These are phyloP conservation scores for Dendrolimus pini DNA, from an alignment of 2,888 invertebrate species.

Conservation along the genomic window DNA sequence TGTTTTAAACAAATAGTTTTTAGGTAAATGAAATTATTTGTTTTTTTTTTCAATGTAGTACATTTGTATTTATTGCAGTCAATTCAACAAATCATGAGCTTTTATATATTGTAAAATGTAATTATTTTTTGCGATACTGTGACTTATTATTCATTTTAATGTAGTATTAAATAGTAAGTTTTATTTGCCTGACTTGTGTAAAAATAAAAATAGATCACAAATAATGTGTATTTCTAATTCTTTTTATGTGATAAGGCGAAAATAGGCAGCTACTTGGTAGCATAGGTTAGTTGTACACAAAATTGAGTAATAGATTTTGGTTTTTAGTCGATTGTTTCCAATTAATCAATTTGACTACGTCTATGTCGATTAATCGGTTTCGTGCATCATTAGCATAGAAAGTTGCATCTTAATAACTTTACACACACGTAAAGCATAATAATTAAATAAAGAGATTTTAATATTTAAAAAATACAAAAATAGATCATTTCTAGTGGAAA, in stretches of 20 bases:
- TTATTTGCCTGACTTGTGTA: constrained; percentile 56
- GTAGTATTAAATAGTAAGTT: constrained; percentile 37
- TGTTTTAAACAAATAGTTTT: constrained; percentile 70
- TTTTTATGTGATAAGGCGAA: constrained; percentile 53
- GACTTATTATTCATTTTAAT: constrained; percentile 48
- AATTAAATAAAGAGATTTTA: constrained; percentile 61
- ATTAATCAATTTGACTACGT: not conserved
- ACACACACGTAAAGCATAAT: constrained; percentile 55
- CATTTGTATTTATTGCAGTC: constrained; percentile 68
- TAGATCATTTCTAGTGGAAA: constrained; percentile 72
- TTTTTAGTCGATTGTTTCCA: not conserved
- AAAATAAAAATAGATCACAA: constrained; percentile 58
- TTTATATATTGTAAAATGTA: constrained; percentile 44
- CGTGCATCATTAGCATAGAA: constrained; percentile 21
- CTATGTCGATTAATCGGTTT: not conserved
- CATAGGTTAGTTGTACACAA: constrained; percentile 17
- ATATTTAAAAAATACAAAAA: constrained; percentile 49
- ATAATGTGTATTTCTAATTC: constrained; percentile 55
- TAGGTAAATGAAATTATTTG: constrained; percentile 69
- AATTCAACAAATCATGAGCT: constrained; percentile 58
- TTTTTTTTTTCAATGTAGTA: constrained; percentile 53
- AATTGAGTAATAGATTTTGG: not conserved
- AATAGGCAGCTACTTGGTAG: constrained; percentile 67
- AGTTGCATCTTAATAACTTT: constrained; percentile 60
- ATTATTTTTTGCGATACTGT: constrained; percentile 39